These are phyloP conservation scores for Danaus melanippus DNA, from an alignment of 1,140 invertebrate genomes.

Conservation along the genomic window DNA sequence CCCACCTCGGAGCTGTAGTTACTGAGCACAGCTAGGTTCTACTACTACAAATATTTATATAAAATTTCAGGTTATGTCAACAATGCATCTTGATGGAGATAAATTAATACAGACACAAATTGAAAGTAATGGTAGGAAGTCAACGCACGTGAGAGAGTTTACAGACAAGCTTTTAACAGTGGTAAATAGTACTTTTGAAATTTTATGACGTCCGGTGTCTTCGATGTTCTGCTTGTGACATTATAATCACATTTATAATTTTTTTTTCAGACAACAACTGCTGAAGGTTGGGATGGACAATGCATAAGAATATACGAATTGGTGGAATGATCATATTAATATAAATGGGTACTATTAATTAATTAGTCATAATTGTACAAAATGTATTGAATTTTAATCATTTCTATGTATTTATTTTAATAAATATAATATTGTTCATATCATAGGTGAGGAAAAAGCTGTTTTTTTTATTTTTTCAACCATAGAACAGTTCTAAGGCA, in stretches of 20 bases:
- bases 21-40: too few relatives aligned
- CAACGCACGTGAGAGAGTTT: conserved; percentile 75
- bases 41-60: neutral
- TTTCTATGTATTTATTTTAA: too few relatives aligned
- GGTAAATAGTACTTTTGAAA: conserved; percentile 25
- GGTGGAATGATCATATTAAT: conserved; percentile 21
- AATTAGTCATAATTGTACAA: too few relatives aligned
- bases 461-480: too few relatives aligned
- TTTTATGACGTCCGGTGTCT: neutral
- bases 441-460: too few relatives aligned
- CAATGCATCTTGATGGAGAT: conserved; percentile 74
- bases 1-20: too few relatives aligned
- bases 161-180: conserved; percentile 31
- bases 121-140: conserved; percentile 73
- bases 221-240: neutral
- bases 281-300: conserved; percentile 46
- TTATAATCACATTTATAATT: conserved; percentile 10
- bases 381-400: too few relatives aligned
- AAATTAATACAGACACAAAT: conserved; percentile 77
- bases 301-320: conserved; percentile 42
- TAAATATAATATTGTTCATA: too few relatives aligned
- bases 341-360: too few relatives aligned
- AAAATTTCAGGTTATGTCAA: conserved; percentile 74
- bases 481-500: too few relatives aligned
- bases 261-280: conserved; percentile 47